These are phyloP conservation scores for Drosophila prolongata DNA, from an alignment of 2,888 invertebrate species.

Conservation along the genomic window DNA sequence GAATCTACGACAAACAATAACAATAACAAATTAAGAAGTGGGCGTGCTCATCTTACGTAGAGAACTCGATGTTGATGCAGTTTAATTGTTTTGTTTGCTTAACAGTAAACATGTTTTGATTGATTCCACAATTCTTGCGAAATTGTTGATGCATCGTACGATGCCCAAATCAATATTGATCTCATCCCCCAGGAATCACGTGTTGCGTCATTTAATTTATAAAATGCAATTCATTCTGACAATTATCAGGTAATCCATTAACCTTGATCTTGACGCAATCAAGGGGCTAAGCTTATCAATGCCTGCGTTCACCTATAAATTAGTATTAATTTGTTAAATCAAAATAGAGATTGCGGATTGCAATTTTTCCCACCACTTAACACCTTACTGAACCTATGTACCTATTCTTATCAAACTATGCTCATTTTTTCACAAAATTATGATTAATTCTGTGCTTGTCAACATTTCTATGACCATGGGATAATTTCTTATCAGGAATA, in stretches of 20 bases:
- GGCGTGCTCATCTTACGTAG: conserved; percentile 66
- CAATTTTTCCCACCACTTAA: conserved; percentile 29
- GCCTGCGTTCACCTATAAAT: conserved; percentile 32
- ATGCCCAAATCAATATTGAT: conserved; percentile 9
- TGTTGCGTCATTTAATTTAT: conserved; percentile 20
- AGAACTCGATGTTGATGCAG: conserved; percentile 37
- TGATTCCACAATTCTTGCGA: conserved; percentile 31
- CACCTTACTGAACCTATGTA: not conserved
- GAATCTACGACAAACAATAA: conserved; percentile 23
- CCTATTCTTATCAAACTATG: conserved; percentile 24
- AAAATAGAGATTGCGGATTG: conserved; percentile 22
- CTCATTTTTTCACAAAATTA: conserved; percentile 27
- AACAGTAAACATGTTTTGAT: conserved; percentile 53
- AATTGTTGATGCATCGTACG: conserved; percentile 7
- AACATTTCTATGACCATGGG: conserved; percentile 8
- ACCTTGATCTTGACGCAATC: conserved; percentile 41
- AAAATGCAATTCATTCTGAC: not conserved
- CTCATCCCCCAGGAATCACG: conserved; percentile 22
- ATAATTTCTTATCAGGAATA: conserved; percentile 8
- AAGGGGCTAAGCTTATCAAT: conserved; percentile 22
- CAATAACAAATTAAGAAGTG: conserved; percentile 50
- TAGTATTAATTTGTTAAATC: conserved; percentile 52
- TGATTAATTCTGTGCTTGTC: not conserved
- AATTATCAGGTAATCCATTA: conserved; percentile 36
- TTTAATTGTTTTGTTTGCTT: conserved; percentile 69